A percentile compares a stretch with the other conserved stretches of the same genome.
phyloP scores from a whole-genome alignment of 2,797 vertebrate species.

The Otolemur crassicaudatus region DNA sequence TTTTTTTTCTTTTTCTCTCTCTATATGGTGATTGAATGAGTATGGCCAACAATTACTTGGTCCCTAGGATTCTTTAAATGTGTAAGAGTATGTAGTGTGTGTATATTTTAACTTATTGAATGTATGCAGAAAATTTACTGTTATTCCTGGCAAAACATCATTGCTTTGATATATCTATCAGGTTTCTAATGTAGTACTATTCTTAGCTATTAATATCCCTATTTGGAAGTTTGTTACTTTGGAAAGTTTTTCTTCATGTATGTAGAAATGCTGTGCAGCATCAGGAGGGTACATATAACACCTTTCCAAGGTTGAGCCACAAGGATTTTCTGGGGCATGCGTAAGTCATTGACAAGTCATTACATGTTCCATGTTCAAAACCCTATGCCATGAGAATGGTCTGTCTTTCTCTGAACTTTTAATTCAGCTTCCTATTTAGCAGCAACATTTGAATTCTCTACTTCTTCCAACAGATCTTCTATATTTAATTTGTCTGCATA shows the following conservation, averaged over 20 bases:
- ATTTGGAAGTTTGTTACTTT: neutral
- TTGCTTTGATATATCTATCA: constrained; percentile 20
- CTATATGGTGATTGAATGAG: neutral
- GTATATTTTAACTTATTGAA: neutral
- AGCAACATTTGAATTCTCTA: constrained; percentile 21
- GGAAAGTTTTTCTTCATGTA: neutral
- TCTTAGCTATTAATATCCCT: neutral
- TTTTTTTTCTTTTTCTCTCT: constrained; percentile 31
- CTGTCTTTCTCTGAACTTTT: neutral
- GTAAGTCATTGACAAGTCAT: neutral
- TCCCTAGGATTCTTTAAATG: neutral
- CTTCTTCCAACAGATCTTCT: neutral
- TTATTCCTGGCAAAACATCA: neutral
- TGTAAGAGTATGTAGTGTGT: neutral
- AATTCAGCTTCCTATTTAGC: constrained; percentile 3
- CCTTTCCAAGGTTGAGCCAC: neutral
- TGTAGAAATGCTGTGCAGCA: neutral
- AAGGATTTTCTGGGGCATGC: neutral
- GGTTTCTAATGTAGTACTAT: neutral
- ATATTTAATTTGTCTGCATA: constrained; percentile 17
- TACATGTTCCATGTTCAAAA: neutral
- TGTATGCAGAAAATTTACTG: neutral
- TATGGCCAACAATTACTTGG: neutral
- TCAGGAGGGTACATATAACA: neutral
- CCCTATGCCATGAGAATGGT: neutral